Evolutionary conservation across 2,888 invertebrate species (phyloP), one percentile per base, ranked within the genome.

Genomic region (Plebejus melissa): DNA sequence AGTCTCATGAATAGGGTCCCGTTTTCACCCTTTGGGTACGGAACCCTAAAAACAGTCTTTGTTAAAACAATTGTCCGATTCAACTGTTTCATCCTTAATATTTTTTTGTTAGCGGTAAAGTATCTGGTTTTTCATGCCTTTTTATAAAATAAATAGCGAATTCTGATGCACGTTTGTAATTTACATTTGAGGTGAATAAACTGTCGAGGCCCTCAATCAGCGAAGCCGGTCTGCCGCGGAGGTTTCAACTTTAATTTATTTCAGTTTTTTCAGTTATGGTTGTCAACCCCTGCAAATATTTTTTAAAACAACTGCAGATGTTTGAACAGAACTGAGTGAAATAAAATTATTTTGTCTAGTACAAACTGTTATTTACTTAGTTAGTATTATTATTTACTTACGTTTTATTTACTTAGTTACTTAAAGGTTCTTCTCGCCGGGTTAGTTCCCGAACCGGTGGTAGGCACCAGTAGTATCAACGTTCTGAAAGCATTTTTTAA

Each of bases 121-220:
- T 60, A 2, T 9, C 0, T 11, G 5, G 5, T 65, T 65, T 65
- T 36, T 22, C 65, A 65, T 65, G 13, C 65, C 2, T 65, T 65
- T 65, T 65, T 16, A 65, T 36, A 36, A 65, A 60, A 65, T 65
- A 65, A 32, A 32, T 2, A 32, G 32, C 36, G 65, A 16, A 65
- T 65, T 65, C 65, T 32, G 65, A 65, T 65, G 65, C 65, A 65
- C 65, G 65, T 65, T 60, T 36, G 65, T 36, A 5, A 60, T 65
- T 65, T 65, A 65, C 32, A 65, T 65, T 36, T 3, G 74, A 74
- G 74, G 74, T 74, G 74, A 74, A 74, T 11, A 74, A 74, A 74
- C 74, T 38, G 16, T 74, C 16, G 65, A 65, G 74, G 74, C 74
- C 32, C 74, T 74, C 74, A 74, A 74, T 74, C 74, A 65, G 74